Base-by-base conservation (phyloP, 2,797 vertebrate genomes). In the Poecilia wingei region DNA sequence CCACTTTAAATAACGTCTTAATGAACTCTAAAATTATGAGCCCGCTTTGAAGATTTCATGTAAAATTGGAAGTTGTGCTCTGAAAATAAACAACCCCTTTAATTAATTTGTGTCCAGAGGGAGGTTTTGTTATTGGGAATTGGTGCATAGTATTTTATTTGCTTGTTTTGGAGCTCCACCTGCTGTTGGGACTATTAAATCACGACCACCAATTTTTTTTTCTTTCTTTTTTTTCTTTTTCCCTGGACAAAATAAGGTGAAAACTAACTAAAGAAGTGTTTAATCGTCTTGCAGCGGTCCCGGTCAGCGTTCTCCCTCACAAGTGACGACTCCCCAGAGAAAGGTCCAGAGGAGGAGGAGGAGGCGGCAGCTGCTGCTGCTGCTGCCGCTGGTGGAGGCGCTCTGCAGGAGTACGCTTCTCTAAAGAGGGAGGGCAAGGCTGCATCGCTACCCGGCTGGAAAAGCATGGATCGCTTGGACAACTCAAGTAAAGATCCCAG, bases 381-480 rank as follows among this genome's bases (percentile, higher is more conserved):
- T 0, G 89, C 92, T 77, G 89, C 87, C n/a, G n/a, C n/a, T 0
- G 89, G 90, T 0, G 88, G 89, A 0, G 77, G 76, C 0, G 75
- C 87, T 51, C 64, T 94, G 33, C 93, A 93, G 43, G 91, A 94
- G 28, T 96, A 94, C 79, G 25, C 95, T 9, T 95, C 95, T 46
- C 91, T 96, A 55, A 96, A 92, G 53, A 95, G 95, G 73, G 96
- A 97, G 74, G 90, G 74, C 69, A 96, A 95, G 69, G 92, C 87
- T 28, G 88, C 95, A 0, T 92, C 94, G 0, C 87, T 97, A 76
- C 96, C 97, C 73, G 96, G 90, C 94, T 98, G 97, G 97, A 97
- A 96, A 90, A 97, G 97, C 14, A 82, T 96, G 75, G 97, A 97
- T 87, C 94, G 96, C 28, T 94, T 98, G 93, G 96, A 97, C 72